Percentiles rank a stretch among this genome's conserved stretches.
phyloP scores from a whole-genome alignment of 2,888 invertebrate species.

The Ectemnius continuus region DNA sequence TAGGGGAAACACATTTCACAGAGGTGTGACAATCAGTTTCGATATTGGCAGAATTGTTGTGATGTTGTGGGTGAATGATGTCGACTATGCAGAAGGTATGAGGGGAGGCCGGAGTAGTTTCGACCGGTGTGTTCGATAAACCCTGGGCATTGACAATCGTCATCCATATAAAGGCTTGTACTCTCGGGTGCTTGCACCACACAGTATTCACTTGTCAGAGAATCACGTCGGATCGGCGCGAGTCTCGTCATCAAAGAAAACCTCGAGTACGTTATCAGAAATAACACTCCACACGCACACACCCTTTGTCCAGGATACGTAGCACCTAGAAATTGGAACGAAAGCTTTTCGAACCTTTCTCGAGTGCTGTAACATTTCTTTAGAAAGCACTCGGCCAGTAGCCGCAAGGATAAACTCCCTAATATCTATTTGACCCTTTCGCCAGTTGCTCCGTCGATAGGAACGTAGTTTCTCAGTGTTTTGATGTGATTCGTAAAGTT shows the following conservation, averaged over 20 bases:
- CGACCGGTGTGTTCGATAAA: slow-evolving; percentile 65
- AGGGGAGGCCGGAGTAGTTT: slow-evolving; percentile 49
- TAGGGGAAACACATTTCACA: too few relatives aligned
- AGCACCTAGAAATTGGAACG: background rate
- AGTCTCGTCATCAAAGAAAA: background rate
- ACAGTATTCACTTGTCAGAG: slow-evolving; percentile 15
- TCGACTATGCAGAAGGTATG: slow-evolving; percentile 49
- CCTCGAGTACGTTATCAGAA: background rate
- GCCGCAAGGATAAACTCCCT: background rate
- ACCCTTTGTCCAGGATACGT: background rate
- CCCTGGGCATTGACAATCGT: slow-evolving; percentile 73
- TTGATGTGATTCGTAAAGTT: background rate
- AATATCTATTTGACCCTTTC: background rate
- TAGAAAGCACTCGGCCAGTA: background rate
- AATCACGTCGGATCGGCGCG: background rate
- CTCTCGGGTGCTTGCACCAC: slow-evolving; percentile 24
- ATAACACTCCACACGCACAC: background rate
- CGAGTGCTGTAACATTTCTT: background rate
- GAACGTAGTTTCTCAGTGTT: background rate
- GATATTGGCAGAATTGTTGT: slow-evolving; percentile 48
- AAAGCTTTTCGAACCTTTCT: background rate
- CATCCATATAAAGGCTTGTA: slow-evolving; percentile 41
- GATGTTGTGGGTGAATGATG: slow-evolving; percentile 52
- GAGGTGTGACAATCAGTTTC: slow-evolving; percentile 12
- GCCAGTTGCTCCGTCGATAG: background rate